phyloP scores from a whole-genome alignment of 2,797 vertebrate genomes.

The Periophthalmus magnuspinnatus region DNA sequence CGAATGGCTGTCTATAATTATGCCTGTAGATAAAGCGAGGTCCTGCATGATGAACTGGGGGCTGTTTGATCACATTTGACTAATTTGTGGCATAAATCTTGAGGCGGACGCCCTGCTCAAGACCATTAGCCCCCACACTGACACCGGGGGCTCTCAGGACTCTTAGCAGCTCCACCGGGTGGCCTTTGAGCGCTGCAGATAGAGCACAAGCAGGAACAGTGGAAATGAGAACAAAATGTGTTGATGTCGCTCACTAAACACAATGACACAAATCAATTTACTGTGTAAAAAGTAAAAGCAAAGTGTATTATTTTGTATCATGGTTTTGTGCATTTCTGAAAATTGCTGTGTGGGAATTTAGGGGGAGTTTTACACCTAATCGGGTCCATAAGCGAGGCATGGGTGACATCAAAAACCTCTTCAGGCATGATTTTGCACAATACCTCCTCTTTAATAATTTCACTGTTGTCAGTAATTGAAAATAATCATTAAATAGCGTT shows the following conservation, averaged over 20 bases:
- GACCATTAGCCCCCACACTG: conserved; percentile 75
- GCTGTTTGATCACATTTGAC: conserved; percentile 91
- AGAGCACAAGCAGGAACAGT: conserved; percentile 25
- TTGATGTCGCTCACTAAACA: background rate
- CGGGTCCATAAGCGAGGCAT: too few species aligned
- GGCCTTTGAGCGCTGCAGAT: conserved; percentile 37
- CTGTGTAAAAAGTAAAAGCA: too few species aligned
- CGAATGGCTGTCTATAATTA: conserved; percentile 85
- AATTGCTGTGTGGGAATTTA: too few species aligned
- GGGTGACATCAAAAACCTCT: too few species aligned
- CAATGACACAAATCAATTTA: background rate
- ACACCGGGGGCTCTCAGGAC: conserved; percentile 61
- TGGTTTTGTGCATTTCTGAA: too few species aligned
- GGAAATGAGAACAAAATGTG: conserved; percentile 36
- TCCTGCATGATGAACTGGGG: conserved; percentile 83
- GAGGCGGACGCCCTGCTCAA: conserved; percentile 73
- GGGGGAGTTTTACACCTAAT: too few species aligned
- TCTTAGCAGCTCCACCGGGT: conserved; percentile 33
- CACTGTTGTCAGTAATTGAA: too few species aligned
- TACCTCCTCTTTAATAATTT: too few species aligned
- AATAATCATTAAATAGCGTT: too few species aligned
- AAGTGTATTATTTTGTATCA: too few species aligned
- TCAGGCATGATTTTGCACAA: too few species aligned
- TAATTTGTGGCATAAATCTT: conserved; percentile 92
- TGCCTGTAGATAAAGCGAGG: conserved; percentile 81